phyloP scores from a whole-genome alignment of 2,888 invertebrate species.

The Apotomis betuletana region DNA sequence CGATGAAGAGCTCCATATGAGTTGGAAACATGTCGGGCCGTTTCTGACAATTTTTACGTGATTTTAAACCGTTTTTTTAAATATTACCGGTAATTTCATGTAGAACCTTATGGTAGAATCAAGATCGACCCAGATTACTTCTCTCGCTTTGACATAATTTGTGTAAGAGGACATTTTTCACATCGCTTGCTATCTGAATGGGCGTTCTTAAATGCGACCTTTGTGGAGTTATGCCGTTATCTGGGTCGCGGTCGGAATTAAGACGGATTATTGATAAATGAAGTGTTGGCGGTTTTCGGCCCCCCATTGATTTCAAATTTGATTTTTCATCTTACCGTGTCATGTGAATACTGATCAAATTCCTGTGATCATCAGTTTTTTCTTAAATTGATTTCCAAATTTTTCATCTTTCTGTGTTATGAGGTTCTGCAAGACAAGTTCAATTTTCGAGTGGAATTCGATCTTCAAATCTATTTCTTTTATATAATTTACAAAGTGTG shows the following conservation, averaged over 20 bases:
- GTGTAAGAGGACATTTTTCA: constrained; percentile 53
- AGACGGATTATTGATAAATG: constrained; percentile 37
- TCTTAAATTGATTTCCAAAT: neutral
- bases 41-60: too few species aligned
- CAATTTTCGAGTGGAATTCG: too few species aligned
- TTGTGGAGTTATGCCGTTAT: constrained; percentile 36
- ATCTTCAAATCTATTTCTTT: too few species aligned
- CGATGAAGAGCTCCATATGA: too few species aligned
- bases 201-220: constrained; percentile 44
- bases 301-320: constrained; percentile 22
- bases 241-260: constrained; percentile 20
- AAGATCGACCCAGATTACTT: constrained; percentile 22
- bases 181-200: constrained; percentile 54
- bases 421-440: too few species aligned
- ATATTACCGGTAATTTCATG: too few species aligned
- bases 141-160: constrained; percentile 59
- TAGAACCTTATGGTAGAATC: constrained; percentile 2
- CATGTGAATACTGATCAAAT: constrained; percentile 12
- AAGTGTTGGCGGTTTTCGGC: constrained; percentile 32
- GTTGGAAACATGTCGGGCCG: too few species aligned
- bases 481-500: too few species aligned
- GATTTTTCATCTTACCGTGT: constrained; percentile 29
- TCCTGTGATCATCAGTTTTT: neutral
- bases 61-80: too few species aligned
- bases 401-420: too few species aligned